Evolutionary conservation across 2,888 invertebrate genomes (phyloP), one percentile per base, ranked within the genome.

Genomic region (Drosophila recens): DNA sequence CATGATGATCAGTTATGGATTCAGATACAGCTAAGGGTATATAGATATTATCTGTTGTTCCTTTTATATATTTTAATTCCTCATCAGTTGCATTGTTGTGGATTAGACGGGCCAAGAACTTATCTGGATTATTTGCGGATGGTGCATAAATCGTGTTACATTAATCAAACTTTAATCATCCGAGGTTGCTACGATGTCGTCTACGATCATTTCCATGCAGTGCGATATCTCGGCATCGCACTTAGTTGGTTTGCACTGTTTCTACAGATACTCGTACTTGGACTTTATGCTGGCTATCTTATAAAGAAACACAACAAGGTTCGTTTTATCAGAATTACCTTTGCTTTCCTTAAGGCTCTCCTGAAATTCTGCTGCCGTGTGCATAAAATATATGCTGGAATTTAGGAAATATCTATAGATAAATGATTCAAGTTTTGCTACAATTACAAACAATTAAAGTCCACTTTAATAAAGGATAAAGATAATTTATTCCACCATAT

Each of bases 31-130:
- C 20, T 9, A 1, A 42, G 61, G 48, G 75, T 63, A 13, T 20
- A 13, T 13, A 13, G 0, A 23, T 23, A 5, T 13, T 3, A 6
- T 10, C 1, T 15, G 4, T 6, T 4, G 10, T 13, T 13, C 1
- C 5, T 52, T 5, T 27, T 36, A 17, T 13, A 9, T 10, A 3
- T 17, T 45, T 15, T 17, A 9, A 3, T 3, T 15, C 9, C 13
- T 38, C 10, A 3, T 11, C 23, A 82, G 82, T 4, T 76, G 9
- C 42, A 33, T 3, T 82, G 82, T 6, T 82, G 82, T 36, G 82
- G 84, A 8, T 17, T 72, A 27, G 73, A 70, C 0, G 66, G 84
- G 2, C 84, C 82, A 0, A 40, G 67, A 1, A 63, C 64, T 8
- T 82, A 84, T 40, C 33, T 82, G 49, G 58, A 67, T 0, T 67